Percentiles rank a stretch among this genome's conserved stretches.
Evolutionary conservation across 2,113 vertebrate genomes (phyloP).

Genomic region (Nesoenas mayeri): DNA sequence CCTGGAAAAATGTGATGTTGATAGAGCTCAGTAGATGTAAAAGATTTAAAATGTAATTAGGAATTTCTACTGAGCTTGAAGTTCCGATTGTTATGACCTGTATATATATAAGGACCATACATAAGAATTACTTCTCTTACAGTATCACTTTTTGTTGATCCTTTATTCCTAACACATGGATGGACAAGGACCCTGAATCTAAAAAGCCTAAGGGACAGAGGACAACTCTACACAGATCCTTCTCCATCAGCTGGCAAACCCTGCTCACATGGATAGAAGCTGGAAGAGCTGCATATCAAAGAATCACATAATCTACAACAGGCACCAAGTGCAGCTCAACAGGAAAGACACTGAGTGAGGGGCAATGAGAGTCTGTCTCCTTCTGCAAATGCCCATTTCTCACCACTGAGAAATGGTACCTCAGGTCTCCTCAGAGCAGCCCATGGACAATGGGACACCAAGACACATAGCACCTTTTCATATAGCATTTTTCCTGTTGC

Average conservation of each 20-base stretch:
- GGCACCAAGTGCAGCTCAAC: rapidly evolving
- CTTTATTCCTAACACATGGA: neutral
- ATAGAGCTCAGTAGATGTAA: neutral
- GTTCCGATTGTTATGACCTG: neutral
- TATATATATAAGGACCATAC: rapidly evolving
- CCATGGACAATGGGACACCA: neutral
- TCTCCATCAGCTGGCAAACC: neutral
- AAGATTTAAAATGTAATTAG: neutral
- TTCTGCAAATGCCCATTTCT: neutral
- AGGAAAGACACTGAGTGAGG: neutral
- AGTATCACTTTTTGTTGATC: neutral
- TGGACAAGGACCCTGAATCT: neutral
- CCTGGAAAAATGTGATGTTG: neutral
- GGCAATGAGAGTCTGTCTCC: neutral
- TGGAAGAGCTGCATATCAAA: too few species aligned
- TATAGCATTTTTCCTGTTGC: neutral
- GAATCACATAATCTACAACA: too few species aligned
- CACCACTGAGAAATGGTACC: neutral
- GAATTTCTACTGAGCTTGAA: neutral
- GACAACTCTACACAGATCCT: neutral
- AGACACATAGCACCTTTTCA: neutral
- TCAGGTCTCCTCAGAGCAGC: neutral
- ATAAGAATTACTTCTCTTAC: neutral
- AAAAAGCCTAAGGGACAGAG: neutral
- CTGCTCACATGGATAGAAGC: neutral